phyloP scores from a whole-genome alignment of 1,140 invertebrate species.

The Diuraphis noxia region DNA sequence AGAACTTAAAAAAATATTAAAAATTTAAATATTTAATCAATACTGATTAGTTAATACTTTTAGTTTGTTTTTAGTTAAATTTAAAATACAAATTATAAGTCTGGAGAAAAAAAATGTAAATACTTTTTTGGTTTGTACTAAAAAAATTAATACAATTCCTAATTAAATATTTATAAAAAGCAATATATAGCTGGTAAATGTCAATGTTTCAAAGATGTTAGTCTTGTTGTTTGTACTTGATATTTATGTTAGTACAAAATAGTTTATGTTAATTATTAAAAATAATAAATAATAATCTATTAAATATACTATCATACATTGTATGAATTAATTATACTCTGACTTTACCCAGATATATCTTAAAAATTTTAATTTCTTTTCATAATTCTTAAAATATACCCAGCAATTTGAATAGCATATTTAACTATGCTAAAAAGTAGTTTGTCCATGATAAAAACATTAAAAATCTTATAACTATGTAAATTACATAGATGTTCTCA shows the following conservation, averaged over 20 bases:
- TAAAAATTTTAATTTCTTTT: not conserved
- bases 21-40: not conserved
- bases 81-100: not conserved
- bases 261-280: conserved; percentile 3
- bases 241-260: conserved; percentile 28
- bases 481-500: not conserved
- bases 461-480: conserved; percentile 25
- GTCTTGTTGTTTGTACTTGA: conserved; percentile 6
- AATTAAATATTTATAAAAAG: not conserved
- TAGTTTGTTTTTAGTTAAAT: not conserved
- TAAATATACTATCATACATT: not conserved
- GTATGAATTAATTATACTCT: not conserved
- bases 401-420: not conserved
- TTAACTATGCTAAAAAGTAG: not conserved
- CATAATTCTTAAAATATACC: not conserved
- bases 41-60: not conserved
- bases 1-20: not conserved
- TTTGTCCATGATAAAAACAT: conserved; percentile 7
- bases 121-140: not conserved
- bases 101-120: not conserved
- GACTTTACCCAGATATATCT: not conserved
- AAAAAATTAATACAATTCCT: not conserved
- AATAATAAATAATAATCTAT: not conserved
- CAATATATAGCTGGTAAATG: conserved; percentile 9
- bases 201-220: conserved; percentile 29